Conservation (phyloP, 2,888 invertebrate species). For the Dolichomitus sp. region DNA sequence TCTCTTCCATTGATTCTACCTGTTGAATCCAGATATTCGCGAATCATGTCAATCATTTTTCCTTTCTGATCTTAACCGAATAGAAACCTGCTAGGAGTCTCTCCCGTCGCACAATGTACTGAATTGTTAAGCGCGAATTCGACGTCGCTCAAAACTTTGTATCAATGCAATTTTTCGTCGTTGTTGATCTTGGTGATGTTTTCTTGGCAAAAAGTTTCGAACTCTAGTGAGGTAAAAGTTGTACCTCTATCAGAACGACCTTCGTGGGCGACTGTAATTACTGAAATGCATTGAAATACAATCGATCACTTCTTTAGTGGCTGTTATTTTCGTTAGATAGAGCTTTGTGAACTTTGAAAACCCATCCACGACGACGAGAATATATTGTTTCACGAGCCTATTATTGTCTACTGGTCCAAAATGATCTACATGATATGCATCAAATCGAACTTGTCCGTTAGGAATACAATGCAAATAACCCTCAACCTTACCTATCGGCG, state of each 20-base stretch:
- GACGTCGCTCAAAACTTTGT: neutral
- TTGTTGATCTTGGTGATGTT: too few relatives aligned
- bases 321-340: conserved; percentile 68
- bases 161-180: neutral
- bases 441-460: conserved; percentile 65
- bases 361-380: conserved; percentile 73
- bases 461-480: conserved; percentile 63
- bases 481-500: conserved; percentile 55
- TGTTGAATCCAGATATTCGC: neutral
- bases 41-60: neutral
- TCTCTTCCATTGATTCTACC: neutral
- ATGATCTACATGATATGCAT: conserved; percentile 64
- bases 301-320: conserved; percentile 63
- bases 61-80: neutral
- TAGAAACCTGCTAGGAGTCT: neutral
- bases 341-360: conserved; percentile 75
- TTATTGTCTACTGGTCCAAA: conserved; percentile 69
- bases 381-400: conserved; percentile 73
- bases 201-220: conserved; percentile 66
- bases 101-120: too few relatives aligned
- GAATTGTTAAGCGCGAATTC: too few relatives aligned
- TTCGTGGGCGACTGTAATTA: conserved; percentile 67
- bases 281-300: conserved; percentile 68
- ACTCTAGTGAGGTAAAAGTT: conserved; percentile 73
- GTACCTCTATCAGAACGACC: conserved; percentile 72